These are phyloP conservation scores for Tenthredo notha DNA, from an alignment of 2,888 invertebrate genomes.

Conservation along the genomic window DNA sequence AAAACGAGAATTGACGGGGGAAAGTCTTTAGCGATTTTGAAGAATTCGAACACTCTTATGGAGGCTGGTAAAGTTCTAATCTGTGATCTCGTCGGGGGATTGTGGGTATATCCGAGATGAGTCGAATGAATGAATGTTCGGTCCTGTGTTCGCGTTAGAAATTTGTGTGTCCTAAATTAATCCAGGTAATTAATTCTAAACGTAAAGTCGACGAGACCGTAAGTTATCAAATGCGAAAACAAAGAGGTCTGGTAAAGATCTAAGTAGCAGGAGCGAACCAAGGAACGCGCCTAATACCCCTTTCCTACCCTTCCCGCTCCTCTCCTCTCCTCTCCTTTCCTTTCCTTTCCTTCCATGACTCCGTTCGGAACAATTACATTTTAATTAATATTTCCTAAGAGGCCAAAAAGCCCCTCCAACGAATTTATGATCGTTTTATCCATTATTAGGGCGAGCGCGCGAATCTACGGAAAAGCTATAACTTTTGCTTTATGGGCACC, in stretches of 20 bases:
- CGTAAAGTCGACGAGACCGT: constrained; percentile 54
- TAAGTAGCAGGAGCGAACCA: constrained; percentile 61
- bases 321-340: constrained; percentile 63
- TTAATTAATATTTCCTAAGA: constrained; percentile 79
- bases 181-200: constrained; percentile 47
- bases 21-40: not conserved
- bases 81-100: not conserved
- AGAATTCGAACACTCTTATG: not conserved
- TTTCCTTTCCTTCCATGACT: constrained; percentile 66
- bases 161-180: constrained; percentile 39
- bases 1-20: not conserved
- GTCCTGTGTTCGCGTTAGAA: not conserved
- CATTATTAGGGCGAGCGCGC: constrained; percentile 74
- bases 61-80: not conserved
- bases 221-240: constrained; percentile 72
- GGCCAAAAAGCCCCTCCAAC: constrained; percentile 74
- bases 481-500: constrained; percentile 76
- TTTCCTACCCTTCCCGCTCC: constrained; percentile 30
- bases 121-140: not conserved
- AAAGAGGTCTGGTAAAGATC: constrained; percentile 71
- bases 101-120: not conserved
- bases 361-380: constrained; percentile 78
- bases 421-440: constrained; percentile 79
- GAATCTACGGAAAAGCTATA: constrained; percentile 75
- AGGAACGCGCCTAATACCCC: constrained; percentile 57